Conservation (phyloP, 2,888 invertebrate genomes). For the Harpalus rubripes region DNA sequence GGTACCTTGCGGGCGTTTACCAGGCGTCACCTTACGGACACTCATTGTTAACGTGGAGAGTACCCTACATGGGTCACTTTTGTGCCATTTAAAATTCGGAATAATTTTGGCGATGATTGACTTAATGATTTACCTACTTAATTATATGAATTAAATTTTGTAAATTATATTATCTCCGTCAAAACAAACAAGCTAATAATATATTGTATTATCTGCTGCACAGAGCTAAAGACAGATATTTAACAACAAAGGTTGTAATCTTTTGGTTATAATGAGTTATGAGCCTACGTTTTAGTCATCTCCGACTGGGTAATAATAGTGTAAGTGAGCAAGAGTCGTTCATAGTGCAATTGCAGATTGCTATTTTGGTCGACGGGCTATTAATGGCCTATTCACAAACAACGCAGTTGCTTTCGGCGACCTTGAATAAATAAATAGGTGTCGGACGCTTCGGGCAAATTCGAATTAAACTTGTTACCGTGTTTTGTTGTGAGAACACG, state of each 20-base stretch:
- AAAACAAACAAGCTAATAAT: too few relatives aligned
- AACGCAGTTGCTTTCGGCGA: slow-evolving; percentile 64
- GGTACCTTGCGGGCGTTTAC: too few relatives aligned
- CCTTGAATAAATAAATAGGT: slow-evolving; percentile 65
- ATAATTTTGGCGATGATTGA: too few relatives aligned
- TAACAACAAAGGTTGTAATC: background rate
- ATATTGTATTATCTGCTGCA: background rate
- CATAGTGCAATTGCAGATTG: slow-evolving; percentile 52
- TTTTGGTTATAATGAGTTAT: background rate
- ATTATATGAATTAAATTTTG: too few relatives aligned
- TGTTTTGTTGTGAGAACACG: slow-evolving; percentile 26
- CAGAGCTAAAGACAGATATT: background rate
- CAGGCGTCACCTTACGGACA: too few relatives aligned
- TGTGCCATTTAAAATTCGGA: too few relatives aligned
- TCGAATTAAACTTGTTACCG: slow-evolving; percentile 51
- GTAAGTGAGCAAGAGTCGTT: slow-evolving; percentile 17
- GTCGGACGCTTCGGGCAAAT: slow-evolving; percentile 48
- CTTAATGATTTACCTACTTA: too few relatives aligned
- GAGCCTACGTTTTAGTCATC: background rate
- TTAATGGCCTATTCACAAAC: slow-evolving; percentile 62
- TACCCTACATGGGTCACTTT: too few relatives aligned
- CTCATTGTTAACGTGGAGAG: too few relatives aligned
- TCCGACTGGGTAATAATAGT: slow-evolving; percentile 33
- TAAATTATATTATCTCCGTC: too few relatives aligned
- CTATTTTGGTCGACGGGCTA: slow-evolving; percentile 60